Conservation (phyloP, 2,797 vertebrate genomes). For the Sebastes taczanowskii region DNA sequence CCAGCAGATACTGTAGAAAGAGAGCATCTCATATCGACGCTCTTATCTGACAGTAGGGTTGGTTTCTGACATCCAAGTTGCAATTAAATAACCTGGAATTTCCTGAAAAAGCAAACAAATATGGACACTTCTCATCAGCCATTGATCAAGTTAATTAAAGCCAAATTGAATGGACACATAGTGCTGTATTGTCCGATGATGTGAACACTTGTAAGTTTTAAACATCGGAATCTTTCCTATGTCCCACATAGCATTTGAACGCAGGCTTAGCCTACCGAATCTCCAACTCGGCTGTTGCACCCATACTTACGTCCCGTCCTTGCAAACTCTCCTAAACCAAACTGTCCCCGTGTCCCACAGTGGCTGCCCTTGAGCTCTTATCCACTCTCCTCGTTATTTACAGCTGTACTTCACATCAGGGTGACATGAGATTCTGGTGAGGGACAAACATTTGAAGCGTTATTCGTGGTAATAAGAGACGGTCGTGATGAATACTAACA, state of each 20-base stretch:
- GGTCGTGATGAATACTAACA: constrained; percentile 1
- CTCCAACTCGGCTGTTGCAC: not conserved
- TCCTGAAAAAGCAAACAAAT: not conserved
- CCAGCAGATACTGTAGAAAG: too few relatives aligned
- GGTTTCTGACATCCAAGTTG: not conserved
- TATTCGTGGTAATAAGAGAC: constrained; percentile 6
- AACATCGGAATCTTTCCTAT: not conserved
- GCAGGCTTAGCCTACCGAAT: not conserved
- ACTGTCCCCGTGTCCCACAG: not conserved
- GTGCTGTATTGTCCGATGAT: not conserved
- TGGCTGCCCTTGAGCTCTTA: constrained; percentile 13
- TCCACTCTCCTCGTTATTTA: constrained; percentile 23
- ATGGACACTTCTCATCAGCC: not conserved
- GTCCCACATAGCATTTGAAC: not conserved
- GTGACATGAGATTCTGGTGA: constrained; percentile 18
- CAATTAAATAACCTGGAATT: not conserved
- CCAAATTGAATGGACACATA: not conserved
- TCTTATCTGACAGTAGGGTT: not conserved
- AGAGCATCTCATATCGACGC: too few relatives aligned
- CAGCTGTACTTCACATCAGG: constrained; percentile 14
- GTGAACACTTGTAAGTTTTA: not conserved
- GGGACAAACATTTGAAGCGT: constrained; percentile 23
- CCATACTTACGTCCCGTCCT: not conserved
- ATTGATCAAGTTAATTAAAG: not conserved
- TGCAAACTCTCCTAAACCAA: not conserved